phyloP scores from a whole-genome alignment of 2,888 invertebrate species.

The Patella pellucida region DNA sequence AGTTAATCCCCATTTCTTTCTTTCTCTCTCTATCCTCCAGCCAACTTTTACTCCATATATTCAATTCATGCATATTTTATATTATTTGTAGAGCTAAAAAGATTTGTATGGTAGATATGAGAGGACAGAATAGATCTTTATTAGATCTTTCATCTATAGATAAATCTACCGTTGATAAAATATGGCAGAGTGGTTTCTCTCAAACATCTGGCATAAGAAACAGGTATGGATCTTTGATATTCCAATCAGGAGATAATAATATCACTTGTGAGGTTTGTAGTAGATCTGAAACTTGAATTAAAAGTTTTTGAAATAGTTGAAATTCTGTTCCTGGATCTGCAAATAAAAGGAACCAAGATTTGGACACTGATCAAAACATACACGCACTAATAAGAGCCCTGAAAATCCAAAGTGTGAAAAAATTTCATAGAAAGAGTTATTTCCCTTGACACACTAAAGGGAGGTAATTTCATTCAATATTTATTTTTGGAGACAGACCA shows the following conservation, averaged over 20 bases:
- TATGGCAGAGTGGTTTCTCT: conserved; percentile 70
- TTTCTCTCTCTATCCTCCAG: no score
- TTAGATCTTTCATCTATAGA: conserved; percentile 54
- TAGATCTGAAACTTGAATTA: not conserved
- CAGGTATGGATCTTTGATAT: conserved; percentile 60
- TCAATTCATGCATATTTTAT: no score
- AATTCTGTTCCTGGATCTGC: no score
- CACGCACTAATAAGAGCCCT: no score
- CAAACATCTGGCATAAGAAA: conserved; percentile 72
- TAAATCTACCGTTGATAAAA: conserved; percentile 48
- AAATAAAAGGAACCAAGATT: no score
- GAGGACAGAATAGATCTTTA: conserved; percentile 66
- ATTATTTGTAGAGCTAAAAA: conserved; percentile 51
- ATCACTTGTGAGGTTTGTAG: not conserved
- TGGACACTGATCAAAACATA: no score
- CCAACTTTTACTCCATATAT: no score
- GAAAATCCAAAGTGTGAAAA: no score
- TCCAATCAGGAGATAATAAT: not conserved
- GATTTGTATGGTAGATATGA: conserved; percentile 70
- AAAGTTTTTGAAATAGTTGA: no score
- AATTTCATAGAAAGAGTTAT: no score
- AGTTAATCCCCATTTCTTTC: no score
- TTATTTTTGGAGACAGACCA: no score
- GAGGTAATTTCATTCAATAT: not conserved
- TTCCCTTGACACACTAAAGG: conserved; percentile 1